Percentiles rank a stretch among this genome's conserved stretches.
These are phyloP conservation scores for Coelogynopora nodosa DNA, from an alignment of 2,888 invertebrate genomes.

Conservation along the genomic window DNA sequence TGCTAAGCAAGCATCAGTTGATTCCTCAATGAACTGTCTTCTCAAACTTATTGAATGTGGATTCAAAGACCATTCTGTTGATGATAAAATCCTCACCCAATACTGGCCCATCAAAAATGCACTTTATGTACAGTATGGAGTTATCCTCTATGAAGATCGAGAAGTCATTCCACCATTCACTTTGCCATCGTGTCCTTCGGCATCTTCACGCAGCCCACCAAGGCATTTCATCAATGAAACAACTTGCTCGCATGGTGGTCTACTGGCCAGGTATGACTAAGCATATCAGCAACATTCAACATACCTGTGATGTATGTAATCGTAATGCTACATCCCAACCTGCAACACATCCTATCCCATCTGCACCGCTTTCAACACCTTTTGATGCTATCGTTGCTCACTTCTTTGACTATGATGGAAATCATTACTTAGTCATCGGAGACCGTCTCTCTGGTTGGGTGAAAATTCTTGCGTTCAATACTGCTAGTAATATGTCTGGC, in stretches of 20 bases:
- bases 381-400: slow-evolving; percentile 9
- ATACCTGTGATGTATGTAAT: background rate
- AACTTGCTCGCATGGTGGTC: background rate
- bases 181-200: background rate
- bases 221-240: slow-evolving; percentile 12
- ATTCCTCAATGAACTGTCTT: background rate
- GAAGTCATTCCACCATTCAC: background rate
- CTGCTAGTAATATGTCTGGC: background rate
- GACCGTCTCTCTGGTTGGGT: background rate
- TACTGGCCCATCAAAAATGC: background rate
- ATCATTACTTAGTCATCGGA: background rate
- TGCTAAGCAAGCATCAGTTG: background rate
- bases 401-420: background rate
- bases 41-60: background rate
- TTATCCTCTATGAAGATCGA: slow-evolving; percentile 10
- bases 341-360: background rate
- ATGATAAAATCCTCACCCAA: background rate
- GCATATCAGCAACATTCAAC: background rate
- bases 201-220: background rate
- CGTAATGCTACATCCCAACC: slow-evolving; percentile 9
- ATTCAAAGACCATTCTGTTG: background rate
- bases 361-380: slow-evolving; percentile 14
- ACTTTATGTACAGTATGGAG: background rate
- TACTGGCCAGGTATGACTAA: background rate
- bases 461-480: background rate